Evolutionary conservation across 2,113 vertebrate species (phyloP).

Genomic region (Mesocricetus auratus): DNA sequence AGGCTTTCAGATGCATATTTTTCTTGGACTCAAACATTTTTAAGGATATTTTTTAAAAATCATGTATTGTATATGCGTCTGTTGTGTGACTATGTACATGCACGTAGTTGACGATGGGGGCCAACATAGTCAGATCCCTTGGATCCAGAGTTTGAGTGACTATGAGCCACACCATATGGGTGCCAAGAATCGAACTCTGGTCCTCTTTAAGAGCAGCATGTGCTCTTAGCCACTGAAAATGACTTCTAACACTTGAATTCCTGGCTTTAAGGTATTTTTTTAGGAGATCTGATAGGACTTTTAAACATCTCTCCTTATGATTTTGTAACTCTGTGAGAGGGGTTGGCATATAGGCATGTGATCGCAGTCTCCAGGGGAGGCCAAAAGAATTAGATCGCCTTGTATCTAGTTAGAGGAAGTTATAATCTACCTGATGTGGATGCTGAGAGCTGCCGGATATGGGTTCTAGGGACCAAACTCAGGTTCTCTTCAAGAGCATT

Average conservation of each 20-base stretch:
- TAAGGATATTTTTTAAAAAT: not conserved
- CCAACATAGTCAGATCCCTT: not conserved
- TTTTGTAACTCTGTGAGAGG: not conserved
- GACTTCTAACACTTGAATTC: not conserved
- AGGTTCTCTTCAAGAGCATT: not conserved
- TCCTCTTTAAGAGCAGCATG: not conserved
- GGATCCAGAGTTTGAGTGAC: not conserved
- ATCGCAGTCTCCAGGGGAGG: not conserved
- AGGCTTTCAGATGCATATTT: not conserved
- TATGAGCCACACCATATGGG: not conserved
- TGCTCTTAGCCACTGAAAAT: not conserved
- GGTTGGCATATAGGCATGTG: not conserved
- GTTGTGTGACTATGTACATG: not conserved
- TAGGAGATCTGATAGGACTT: not conserved
- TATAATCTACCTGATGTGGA: not conserved
- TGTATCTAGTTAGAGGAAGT: not conserved
- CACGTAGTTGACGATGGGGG: not conserved
- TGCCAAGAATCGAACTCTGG: not conserved
- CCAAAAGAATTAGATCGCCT: not conserved
- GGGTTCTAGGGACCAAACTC: not conserved
- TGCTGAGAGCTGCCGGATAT: not conserved
- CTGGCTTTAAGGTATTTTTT: not conserved
- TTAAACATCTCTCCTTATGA: not conserved
- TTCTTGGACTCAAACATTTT: not conserved
- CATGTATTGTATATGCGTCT: not conserved